Evolutionary conservation across 1,140 invertebrate genomes (phyloP).

Genomic region (Glomeris maerens): DNA sequence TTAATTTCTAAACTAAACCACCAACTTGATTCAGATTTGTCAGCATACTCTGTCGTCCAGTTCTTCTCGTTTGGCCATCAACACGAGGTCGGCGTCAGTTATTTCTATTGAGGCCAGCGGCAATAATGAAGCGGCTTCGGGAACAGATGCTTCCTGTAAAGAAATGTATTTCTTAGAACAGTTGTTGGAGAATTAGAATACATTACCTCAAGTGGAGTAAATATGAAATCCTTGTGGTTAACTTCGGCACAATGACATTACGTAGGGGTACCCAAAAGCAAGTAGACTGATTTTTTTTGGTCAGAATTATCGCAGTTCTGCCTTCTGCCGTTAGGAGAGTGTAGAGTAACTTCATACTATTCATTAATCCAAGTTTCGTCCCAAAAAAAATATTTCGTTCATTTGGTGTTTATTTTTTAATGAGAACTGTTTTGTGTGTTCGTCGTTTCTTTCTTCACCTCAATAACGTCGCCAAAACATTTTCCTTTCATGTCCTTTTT

Average conservation of each 20-base stretch:
- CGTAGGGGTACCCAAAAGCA: too few relatives aligned
- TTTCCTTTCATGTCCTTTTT: too few relatives aligned
- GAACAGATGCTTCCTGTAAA: not conserved
- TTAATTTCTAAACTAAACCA: not conserved
- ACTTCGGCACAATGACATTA: not conserved
- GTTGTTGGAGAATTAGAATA: not conserved
- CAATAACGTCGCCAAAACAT: too few relatives aligned
- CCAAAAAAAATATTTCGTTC: too few relatives aligned
- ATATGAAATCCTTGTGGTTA: not conserved
- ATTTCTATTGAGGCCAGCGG: conserved; percentile 5
- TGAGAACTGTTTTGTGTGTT: too few relatives aligned
- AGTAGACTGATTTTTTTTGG: too few relatives aligned
- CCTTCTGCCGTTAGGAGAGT: too few relatives aligned
- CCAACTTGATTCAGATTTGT: not conserved
- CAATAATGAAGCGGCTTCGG: not conserved
- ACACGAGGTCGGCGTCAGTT: conserved; percentile 2
- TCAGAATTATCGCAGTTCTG: too few relatives aligned
- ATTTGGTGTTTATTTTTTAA: not conserved
- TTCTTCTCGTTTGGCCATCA: not conserved
- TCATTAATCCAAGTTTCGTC: too few relatives aligned
- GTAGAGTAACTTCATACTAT: too few relatives aligned
- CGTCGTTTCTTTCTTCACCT: too few relatives aligned
- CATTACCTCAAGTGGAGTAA: not conserved
- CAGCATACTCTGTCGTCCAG: too few relatives aligned
- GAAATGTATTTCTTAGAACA: not conserved